Percentiles rank a stretch among this genome's conserved stretches.
phyloP scores from a whole-genome alignment of 2,888 invertebrate species.

The Rapana venosa region DNA sequence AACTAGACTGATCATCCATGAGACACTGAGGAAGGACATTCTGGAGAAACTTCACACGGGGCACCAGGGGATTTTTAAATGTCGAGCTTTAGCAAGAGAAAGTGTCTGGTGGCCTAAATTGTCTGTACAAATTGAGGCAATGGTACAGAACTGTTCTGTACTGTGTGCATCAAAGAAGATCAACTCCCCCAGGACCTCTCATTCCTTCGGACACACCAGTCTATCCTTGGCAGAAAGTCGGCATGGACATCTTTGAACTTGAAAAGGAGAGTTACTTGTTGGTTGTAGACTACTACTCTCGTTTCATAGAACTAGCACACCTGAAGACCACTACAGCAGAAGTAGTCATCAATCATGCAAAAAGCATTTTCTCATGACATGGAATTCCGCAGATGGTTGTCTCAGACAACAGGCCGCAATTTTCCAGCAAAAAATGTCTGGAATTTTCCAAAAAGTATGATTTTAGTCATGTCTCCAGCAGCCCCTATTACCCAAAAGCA shows the following conservation, averaged over 20 bases:
- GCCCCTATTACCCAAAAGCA: neutral
- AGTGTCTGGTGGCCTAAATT: slow-evolving; percentile 9
- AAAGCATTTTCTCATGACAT: neutral
- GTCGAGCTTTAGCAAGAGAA: slow-evolving; percentile 18
- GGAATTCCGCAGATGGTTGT: slow-evolving; percentile 6
- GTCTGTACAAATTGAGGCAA: slow-evolving; percentile 27
- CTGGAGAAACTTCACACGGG: slow-evolving; percentile 27
- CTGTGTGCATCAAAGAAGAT: neutral
- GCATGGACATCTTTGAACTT: slow-evolving; percentile 3
- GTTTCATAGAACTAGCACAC: slow-evolving; percentile 12
- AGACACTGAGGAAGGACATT: slow-evolving; percentile 23
- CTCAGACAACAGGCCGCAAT: slow-evolving; percentile 33
- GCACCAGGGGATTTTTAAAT: slow-evolving; percentile 36
- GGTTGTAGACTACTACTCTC: slow-evolving; percentile 35
- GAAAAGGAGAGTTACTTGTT: neutral
- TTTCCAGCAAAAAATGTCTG: slow-evolving; percentile 10
- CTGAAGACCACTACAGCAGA: neutral
- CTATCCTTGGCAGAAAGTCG: slow-evolving; percentile 20
- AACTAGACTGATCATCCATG: slow-evolving; percentile 32
- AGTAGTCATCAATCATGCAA: neutral
- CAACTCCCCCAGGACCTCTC: slow-evolving; percentile 11
- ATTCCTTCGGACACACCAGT: no score
- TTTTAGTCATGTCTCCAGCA: slow-evolving; percentile 21
- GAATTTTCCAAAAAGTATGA: slow-evolving; percentile 1
- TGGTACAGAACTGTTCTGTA: slow-evolving; percentile 16